These are phyloP conservation scores for Pseudorasbora parva DNA, from an alignment of 2,113 vertebrate species.

Conservation along the genomic window DNA sequence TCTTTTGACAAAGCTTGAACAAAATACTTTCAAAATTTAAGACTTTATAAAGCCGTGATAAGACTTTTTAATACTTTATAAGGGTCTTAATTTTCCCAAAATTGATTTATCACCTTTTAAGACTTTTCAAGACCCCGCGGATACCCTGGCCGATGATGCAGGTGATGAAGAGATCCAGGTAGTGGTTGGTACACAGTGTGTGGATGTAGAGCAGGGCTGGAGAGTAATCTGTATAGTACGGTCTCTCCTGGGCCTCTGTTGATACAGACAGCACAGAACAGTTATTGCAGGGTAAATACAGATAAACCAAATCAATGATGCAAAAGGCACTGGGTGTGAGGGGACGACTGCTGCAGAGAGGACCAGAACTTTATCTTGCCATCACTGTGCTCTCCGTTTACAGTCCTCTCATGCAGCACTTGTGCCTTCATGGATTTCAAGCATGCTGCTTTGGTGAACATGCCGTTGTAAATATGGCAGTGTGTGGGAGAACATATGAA, in stretches of 20 bases:
- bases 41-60: too few relatives aligned
- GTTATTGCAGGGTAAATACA: conserved; percentile 36
- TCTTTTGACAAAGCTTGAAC: too few relatives aligned
- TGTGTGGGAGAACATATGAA: conserved; percentile 35
- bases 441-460: conserved; percentile 56
- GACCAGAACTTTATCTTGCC: background rate
- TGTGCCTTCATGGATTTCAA: conserved; percentile 38
- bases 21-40: too few relatives aligned
- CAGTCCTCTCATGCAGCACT: conserved; percentile 34
- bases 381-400: background rate
- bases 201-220: conserved; percentile 87
- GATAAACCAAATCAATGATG: conserved; percentile 32
- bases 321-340: conserved; percentile 13
- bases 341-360: conserved; percentile 36
- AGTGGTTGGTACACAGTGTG: conserved; percentile 93
- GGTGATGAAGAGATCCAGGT: conserved; percentile 97
- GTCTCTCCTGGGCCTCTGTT: conserved; percentile 90
- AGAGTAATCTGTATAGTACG: conserved; percentile 92
- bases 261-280: conserved; percentile 38
- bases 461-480: conserved; percentile 63
- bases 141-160: too few relatives aligned
- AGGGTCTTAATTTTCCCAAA: too few relatives aligned
- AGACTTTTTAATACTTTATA: too few relatives aligned
- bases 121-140: too few relatives aligned
- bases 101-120: too few relatives aligned